Evolutionary conservation across 2,113 vertebrate genomes (phyloP).

Genomic region (Beaufortia kweichowensis): DNA sequence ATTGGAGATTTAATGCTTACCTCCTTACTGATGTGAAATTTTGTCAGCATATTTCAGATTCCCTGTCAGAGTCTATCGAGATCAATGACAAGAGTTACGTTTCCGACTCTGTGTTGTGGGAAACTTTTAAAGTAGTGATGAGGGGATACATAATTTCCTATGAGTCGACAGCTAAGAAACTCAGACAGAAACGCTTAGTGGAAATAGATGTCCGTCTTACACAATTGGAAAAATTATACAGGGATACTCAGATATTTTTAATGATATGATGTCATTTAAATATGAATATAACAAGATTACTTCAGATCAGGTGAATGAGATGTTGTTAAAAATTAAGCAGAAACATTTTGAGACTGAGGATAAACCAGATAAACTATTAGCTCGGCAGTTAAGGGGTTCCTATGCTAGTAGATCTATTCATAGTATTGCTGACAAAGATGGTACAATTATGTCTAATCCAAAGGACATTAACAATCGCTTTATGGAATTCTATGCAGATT

Average conservation of each 20-base stretch:
- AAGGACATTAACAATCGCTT: slow-evolving; percentile 4
- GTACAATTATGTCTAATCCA: not conserved
- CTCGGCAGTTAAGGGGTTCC: not conserved
- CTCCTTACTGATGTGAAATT: not conserved
- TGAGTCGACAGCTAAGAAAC: not conserved
- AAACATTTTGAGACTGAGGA: not conserved
- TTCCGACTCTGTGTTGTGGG: not conserved
- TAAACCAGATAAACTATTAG: not conserved
- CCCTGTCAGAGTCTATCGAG: not conserved
- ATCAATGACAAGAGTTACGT: not conserved
- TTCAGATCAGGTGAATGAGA: not conserved
- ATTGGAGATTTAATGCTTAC: not conserved
- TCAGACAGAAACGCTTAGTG: not conserved
- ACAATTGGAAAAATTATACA: not conserved
- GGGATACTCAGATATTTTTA: not conserved
- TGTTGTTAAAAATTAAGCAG: not conserved
- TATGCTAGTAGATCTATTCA: slow-evolving; percentile 7
- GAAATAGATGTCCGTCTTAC: not conserved
- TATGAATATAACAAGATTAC: slow-evolving; percentile 3
- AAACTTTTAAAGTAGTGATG: not conserved
- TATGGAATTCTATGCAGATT: slow-evolving; percentile 3
- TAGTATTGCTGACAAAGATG: not conserved
- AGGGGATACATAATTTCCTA: slow-evolving; percentile 1
- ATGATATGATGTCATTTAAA: not conserved
- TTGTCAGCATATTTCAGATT: not conserved